Conservation (phyloP, 1,140 invertebrate genomes). For the Drosophila lini region DNA sequence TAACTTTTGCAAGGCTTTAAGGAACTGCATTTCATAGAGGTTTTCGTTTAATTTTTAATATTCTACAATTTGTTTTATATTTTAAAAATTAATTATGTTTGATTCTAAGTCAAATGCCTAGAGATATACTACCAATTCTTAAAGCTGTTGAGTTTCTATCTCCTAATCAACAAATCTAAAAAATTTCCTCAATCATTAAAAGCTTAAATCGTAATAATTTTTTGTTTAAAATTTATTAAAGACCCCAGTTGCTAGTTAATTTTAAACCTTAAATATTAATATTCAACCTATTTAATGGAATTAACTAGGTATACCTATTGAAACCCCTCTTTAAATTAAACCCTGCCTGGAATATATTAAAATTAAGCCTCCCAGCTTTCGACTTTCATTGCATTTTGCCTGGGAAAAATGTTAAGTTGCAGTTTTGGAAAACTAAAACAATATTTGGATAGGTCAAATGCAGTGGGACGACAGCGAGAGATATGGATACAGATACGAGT, state of each 20-base stretch:
- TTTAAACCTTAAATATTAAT: not conserved
- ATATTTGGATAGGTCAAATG: constrained; percentile 80
- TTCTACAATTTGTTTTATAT: no score
- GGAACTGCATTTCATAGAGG: not conserved
- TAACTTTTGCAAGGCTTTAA: no score
- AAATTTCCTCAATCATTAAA: not conserved
- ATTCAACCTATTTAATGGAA: not conserved
- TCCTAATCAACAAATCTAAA: no score
- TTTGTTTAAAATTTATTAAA: not conserved
- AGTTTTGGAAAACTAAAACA: constrained; percentile 66
- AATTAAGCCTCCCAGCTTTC: constrained; percentile 22
- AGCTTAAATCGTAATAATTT: not conserved
- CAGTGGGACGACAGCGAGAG: constrained; percentile 33
- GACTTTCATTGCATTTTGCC: constrained; percentile 55
- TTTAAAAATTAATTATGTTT: no score
- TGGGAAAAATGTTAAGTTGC: constrained; percentile 41
- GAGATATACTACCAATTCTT: no score
- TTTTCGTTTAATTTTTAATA: not conserved
- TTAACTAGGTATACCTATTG: accelerated
- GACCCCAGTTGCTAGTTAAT: not conserved
- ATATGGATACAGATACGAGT: constrained; percentile 39
- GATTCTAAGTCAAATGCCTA: no score
- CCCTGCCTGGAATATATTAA: not conserved
- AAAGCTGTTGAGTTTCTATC: no score
- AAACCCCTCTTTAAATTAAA: not conserved